These are phyloP conservation scores for Leptocoma aspasia DNA, from an alignment of 2,113 vertebrate genomes.

Conservation along the genomic window DNA sequence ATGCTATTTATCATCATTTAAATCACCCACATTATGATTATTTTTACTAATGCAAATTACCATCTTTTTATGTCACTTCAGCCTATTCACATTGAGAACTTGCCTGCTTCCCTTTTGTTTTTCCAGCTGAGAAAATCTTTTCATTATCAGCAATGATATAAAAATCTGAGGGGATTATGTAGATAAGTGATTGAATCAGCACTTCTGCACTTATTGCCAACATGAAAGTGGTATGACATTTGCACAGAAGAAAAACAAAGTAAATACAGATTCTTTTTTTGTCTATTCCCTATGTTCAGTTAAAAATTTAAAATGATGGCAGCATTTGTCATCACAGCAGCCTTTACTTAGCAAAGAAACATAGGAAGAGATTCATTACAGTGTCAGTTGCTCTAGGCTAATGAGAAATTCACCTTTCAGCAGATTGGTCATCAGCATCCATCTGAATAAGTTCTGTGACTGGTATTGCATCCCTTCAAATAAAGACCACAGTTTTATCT, in stretches of 20 bases:
- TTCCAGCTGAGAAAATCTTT: slow-evolving; percentile 6
- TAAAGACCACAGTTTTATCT: not conserved
- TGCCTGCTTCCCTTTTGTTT: slow-evolving; percentile 14
- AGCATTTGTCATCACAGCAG: not conserved
- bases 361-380: not conserved
- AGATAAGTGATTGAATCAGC: slow-evolving; percentile 26
- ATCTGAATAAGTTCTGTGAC: not conserved
- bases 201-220: slow-evolving; percentile 1
- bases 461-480: not conserved
- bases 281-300: not conserved
- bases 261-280: not conserved
- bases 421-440: not conserved
- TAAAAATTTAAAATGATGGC: not conserved
- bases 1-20: not conserved
- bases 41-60: slow-evolving; percentile 8
- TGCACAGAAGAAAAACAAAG: slow-evolving; percentile 22
- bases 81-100: not conserved
- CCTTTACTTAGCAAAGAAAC: not conserved
- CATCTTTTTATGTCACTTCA: slow-evolving; percentile 6
- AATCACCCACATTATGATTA: not conserved
- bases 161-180: slow-evolving; percentile 33
- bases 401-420: slow-evolving; percentile 15
- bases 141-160: not conserved
- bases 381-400: not conserved
- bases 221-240: not conserved